A percentile compares a stretch with the other conserved stretches of the same genome.
These are phyloP conservation scores for Zosterops lateralis DNA, from an alignment of 2,113 vertebrate species.

Conservation along the genomic window DNA sequence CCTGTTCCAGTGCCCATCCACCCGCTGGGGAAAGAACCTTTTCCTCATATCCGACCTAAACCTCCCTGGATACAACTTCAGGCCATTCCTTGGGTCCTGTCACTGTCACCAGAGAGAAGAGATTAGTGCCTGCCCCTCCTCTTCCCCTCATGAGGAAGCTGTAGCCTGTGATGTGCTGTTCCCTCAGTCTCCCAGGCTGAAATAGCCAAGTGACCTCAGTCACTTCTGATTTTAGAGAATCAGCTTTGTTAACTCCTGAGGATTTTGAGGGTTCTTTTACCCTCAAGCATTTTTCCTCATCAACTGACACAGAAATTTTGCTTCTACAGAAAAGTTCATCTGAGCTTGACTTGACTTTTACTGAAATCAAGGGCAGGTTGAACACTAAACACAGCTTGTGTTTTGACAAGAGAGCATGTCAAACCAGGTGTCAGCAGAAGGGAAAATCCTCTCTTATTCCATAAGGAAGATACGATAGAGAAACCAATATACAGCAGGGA, in stretches of 20 bases:
- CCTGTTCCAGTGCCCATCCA: not conserved
- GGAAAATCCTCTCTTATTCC: not conserved
- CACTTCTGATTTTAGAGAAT: not conserved
- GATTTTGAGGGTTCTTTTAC: not conserved
- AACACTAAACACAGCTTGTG: not conserved
- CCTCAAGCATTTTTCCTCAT: not conserved
- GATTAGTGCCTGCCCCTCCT: not conserved
- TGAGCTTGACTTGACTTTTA: not conserved
- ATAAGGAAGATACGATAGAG: not conserved
- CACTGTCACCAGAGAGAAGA: not conserved
- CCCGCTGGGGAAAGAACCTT: rapidly evolving
- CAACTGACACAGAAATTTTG: not conserved
- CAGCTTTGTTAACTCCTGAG: not conserved
- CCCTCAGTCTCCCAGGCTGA: not conserved
- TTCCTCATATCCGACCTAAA: not conserved
- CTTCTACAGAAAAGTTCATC: not conserved
- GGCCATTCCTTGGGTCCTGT: rapidly evolving
- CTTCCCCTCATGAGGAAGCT: not conserved
- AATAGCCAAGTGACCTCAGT: not conserved
- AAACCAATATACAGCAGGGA: not conserved
- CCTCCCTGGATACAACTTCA: not conserved
- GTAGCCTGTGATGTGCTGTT: not conserved
- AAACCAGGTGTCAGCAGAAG: not conserved
- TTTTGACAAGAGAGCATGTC: not conserved
- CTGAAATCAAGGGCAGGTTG: not conserved